These are phyloP conservation scores for Prunella himalayana DNA, from an alignment of 2,113 vertebrate species.

Conservation along the genomic window DNA sequence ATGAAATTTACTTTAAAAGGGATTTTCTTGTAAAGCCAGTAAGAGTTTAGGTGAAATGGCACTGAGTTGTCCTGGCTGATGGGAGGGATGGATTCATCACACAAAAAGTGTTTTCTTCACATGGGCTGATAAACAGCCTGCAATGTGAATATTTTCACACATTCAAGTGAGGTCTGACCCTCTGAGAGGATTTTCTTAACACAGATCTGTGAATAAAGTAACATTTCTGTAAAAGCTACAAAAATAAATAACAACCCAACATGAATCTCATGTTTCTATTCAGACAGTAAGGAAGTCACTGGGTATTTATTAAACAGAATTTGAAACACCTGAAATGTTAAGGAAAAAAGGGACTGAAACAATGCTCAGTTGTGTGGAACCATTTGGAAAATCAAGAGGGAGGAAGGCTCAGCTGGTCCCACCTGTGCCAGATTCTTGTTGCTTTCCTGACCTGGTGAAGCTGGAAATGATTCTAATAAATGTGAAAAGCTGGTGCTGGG, in stretches of 20 bases:
- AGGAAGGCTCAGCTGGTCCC: neutral
- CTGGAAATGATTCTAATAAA: neutral
- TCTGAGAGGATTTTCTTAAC: neutral
- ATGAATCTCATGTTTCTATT: fast-evolving
- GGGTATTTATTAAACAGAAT: neutral
- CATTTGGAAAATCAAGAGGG: neutral
- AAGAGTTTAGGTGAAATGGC: neutral
- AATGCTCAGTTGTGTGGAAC: neutral
- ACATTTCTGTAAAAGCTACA: neutral
- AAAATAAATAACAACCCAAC: neutral
- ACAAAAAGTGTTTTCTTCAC: neutral
- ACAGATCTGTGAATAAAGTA: neutral
- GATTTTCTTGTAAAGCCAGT: neutral
- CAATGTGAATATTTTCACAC: neutral
- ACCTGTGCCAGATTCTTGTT: fast-evolving
- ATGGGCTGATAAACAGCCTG: neutral
- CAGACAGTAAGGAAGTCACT: neutral
- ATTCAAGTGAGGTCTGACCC: neutral
- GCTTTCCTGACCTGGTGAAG: neutral
- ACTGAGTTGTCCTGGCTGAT: neutral
- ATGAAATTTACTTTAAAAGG: neutral
- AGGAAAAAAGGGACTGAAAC: neutral
- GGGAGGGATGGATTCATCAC: neutral
- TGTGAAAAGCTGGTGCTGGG: neutral
- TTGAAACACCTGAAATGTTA: neutral